Evolutionary conservation across 2,113 vertebrate genomes (phyloP).

Genomic region (Mobula birostris): DNA sequence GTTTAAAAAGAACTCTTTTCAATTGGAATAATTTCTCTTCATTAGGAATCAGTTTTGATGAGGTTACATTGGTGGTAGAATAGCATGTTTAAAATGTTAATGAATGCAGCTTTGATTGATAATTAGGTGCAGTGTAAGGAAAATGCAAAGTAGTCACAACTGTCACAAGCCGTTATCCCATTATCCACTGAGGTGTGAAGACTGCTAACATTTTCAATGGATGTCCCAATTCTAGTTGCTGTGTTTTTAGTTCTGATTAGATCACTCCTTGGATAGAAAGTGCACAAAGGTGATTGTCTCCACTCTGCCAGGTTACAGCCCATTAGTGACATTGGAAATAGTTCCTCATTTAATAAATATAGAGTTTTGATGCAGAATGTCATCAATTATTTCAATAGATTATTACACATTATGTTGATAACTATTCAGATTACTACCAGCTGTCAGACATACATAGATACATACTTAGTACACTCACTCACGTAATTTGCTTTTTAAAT

Average conservation of each 20-base stretch:
- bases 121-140: neutral
- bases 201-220: neutral
- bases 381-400: neutral
- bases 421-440: neutral
- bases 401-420: neutral
- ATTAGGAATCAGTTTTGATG: neutral
- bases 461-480: neutral
- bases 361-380: neutral
- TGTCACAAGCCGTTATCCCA: neutral
- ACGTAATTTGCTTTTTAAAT: neutral
- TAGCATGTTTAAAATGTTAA: neutral
- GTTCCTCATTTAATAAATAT: neutral
- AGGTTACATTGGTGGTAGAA: neutral
- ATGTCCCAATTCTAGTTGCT: neutral
- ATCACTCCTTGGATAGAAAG: neutral
- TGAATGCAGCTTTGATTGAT: neutral
- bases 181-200: neutral
- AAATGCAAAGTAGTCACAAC: neutral
- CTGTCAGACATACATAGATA: neutral
- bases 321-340: neutral
- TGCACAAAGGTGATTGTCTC: neutral
- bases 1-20: neutral
- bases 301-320: neutral
- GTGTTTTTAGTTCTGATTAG: neutral
- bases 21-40: neutral